phyloP scores from a whole-genome alignment of 2,797 vertebrate species.

The Botia almorhae region DNA sequence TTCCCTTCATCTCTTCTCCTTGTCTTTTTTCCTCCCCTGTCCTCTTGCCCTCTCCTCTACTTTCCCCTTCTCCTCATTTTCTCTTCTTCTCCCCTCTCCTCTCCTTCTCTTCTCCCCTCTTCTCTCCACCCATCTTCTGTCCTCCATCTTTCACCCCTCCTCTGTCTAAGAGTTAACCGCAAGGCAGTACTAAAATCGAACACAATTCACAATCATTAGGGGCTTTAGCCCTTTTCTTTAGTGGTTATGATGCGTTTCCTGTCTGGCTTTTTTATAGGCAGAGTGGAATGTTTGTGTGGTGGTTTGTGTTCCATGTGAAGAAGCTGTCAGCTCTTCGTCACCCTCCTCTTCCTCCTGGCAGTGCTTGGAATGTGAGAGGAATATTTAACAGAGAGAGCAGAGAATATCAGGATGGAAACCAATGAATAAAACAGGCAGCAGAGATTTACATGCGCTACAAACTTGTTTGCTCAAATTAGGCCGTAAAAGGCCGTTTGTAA shows the following conservation, averaged over 20 bases:
- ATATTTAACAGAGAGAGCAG: slow-evolving; percentile 31
- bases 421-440: background rate
- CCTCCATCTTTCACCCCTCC: background rate
- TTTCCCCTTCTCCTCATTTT: background rate
- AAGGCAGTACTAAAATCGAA: background rate
- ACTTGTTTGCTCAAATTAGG: background rate
- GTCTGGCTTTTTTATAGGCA: slow-evolving; percentile 18
- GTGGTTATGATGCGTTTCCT: slow-evolving; percentile 16
- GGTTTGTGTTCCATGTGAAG: slow-evolving; percentile 29
- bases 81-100: background rate
- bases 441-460: background rate
- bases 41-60: background rate
- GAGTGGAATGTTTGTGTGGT: slow-evolving; percentile 18
- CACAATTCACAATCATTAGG: slow-evolving; percentile 8
- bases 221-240: background rate
- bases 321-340: slow-evolving; percentile 43
- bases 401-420: background rate
- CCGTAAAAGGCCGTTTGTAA: background rate
- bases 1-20: background rate
- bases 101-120: background rate
- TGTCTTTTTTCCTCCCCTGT: background rate
- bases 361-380: slow-evolving; percentile 41
- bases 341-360: slow-evolving; percentile 34
- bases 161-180: background rate
- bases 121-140: background rate